Evolutionary conservation across 2,888 invertebrate genomes (phyloP).

Genomic region (Dryomyza anilis): DNA sequence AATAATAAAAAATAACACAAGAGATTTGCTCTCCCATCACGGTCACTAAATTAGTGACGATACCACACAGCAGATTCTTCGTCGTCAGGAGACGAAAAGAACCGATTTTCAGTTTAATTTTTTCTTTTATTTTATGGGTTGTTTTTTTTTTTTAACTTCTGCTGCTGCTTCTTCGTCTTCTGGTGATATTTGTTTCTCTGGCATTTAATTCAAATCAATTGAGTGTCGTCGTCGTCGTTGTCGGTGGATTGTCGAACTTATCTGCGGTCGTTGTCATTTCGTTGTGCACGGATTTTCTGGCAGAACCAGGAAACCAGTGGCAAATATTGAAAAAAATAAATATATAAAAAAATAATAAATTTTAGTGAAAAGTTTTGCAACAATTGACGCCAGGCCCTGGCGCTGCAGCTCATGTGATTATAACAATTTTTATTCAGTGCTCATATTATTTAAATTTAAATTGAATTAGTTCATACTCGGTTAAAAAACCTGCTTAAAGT

Average conservation of each 20-base stretch:
- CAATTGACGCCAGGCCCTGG: no score
- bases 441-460: no score
- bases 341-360: background rate
- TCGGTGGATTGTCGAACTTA: background rate
- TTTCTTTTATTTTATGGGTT: no score
- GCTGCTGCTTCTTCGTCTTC: background rate
- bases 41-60: background rate
- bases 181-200: background rate
- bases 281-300: background rate
- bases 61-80: background rate
- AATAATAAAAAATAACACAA: background rate
- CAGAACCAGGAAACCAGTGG: background rate
- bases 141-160: background rate
- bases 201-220: slow-evolving; percentile 8
- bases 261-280: background rate
- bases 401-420: no score
- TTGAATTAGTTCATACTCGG: no score
- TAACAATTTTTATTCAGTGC: no score
- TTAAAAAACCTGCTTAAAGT: no score
- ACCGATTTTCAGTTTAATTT: background rate
- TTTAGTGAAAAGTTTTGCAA: no score
- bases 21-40: background rate
- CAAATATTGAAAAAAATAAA: background rate
- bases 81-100: background rate
- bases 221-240: slow-evolving; percentile 7